Evolutionary conservation across 2,797 vertebrate species (phyloP).

Genomic region (Heteromormyrus szaboi): DNA sequence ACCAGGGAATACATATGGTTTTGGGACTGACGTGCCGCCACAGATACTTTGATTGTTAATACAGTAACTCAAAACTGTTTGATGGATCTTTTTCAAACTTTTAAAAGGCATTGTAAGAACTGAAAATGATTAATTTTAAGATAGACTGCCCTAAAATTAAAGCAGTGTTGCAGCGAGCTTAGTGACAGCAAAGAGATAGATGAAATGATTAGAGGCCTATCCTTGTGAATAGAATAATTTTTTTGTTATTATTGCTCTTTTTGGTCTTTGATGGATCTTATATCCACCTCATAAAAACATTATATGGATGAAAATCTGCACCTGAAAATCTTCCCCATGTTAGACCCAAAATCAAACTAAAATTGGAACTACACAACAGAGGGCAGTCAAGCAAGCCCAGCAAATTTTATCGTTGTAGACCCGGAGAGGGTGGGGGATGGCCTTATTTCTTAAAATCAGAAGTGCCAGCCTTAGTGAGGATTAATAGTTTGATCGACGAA

Average conservation of each 20-base stretch:
- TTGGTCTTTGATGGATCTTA: neutral
- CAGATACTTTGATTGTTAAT: neutral
- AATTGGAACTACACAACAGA: neutral
- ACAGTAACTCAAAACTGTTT: neutral
- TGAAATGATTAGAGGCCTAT: neutral
- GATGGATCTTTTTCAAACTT: neutral
- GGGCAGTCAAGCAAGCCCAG: neutral
- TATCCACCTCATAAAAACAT: too few species aligned
- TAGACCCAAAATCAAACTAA: neutral
- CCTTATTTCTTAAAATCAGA: neutral
- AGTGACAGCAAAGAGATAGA: neutral
- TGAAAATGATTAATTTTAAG: neutral
- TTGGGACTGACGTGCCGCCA: neutral
- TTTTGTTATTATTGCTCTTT: neutral
- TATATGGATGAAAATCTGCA: too few species aligned
- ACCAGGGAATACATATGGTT: constrained; percentile 27
- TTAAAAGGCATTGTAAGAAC: neutral
- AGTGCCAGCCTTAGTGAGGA: neutral
- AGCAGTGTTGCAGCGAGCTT: neutral
- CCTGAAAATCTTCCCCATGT: too few species aligned
- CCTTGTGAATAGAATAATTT: neutral
- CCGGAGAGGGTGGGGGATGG: neutral
- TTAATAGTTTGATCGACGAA: neutral
- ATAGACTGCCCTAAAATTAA: neutral
- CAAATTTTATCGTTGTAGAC: too few species aligned